These are phyloP conservation scores for Pseudopleuronectes americanus DNA, from an alignment of 2,797 vertebrate genomes.

Conservation along the genomic window DNA sequence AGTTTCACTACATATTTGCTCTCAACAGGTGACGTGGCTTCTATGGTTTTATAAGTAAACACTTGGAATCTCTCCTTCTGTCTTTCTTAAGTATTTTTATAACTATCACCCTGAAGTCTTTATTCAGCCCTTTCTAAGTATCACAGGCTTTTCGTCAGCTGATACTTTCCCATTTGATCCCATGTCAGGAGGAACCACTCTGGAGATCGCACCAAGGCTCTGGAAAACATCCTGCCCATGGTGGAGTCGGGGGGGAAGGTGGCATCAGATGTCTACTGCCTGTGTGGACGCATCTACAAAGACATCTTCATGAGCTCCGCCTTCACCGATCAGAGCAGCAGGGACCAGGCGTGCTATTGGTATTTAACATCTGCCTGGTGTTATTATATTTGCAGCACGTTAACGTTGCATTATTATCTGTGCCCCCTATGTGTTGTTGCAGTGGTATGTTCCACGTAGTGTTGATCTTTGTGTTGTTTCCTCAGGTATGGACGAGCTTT, in stretches of 20 bases:
- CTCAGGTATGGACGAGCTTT: constrained; percentile 93
- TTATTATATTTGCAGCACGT: not conserved
- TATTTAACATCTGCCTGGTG: too few relatives aligned
- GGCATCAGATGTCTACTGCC: constrained; percentile 90
- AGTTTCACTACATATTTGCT: constrained; percentile 94
- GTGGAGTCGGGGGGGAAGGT: constrained; percentile 79
- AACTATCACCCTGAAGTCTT: not conserved
- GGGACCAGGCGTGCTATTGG: constrained; percentile 90
- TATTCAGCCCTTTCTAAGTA: not conserved
- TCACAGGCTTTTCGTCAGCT: too few relatives aligned
- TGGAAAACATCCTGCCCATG: constrained; percentile 86
- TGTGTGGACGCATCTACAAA: constrained; percentile 94
- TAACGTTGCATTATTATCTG: not conserved
- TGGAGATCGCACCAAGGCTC: constrained; percentile 88
- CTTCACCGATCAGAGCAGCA: constrained; percentile 80
- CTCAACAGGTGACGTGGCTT: constrained; percentile 86
- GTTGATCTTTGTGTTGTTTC: not conserved
- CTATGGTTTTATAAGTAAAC: not conserved
- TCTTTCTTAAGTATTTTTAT: not conserved
- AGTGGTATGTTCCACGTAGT: not conserved
- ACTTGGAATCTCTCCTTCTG: not conserved
- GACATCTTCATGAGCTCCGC: constrained; percentile 91
- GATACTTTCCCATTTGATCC: constrained; percentile 5
- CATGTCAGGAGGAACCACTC: constrained; percentile 86
- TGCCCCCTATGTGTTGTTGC: too few relatives aligned